These are phyloP conservation scores for Pseudotriccus pelzelni DNA, from an alignment of 2,797 vertebrate genomes.

Conservation along the genomic window DNA sequence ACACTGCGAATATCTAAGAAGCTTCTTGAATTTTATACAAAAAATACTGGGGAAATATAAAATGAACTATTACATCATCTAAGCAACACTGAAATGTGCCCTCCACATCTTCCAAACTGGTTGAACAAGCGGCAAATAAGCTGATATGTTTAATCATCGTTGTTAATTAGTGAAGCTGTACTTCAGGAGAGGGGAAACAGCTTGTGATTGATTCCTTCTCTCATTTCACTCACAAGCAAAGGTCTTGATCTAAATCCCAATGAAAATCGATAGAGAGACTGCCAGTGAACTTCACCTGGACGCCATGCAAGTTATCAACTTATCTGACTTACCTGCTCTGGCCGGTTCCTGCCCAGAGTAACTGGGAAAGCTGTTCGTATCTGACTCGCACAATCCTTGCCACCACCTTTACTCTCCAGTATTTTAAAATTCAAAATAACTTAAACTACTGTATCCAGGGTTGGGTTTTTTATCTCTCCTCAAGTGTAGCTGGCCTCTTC, in stretches of 20 bases:
- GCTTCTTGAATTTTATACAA: not conserved
- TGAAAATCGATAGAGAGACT: not conserved
- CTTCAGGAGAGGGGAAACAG: not conserved
- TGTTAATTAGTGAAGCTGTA: not conserved
- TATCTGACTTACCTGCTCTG: not conserved
- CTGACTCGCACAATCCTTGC: not conserved
- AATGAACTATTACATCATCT: not conserved
- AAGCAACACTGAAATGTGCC: not conserved
- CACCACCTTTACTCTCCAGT: not conserved
- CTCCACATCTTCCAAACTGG: not conserved
- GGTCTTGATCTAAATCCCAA: not conserved
- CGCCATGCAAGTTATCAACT: not conserved
- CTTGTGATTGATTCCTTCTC: not conserved
- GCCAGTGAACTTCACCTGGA: not conserved
- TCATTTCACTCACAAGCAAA: not conserved
- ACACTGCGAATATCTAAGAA: not conserved
- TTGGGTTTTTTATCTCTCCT: accelerated
- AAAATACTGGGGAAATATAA: not conserved
- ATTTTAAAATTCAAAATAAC: not conserved
- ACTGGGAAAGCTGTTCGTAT: not conserved
- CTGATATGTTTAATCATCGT: not conserved
- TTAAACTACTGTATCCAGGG: not conserved
- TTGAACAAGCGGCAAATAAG: not conserved
- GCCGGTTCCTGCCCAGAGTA: not conserved
- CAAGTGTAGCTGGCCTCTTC: not conserved